Conservation (phyloP, 2,113 vertebrate species). For the Otolemur garnettii region DNA sequence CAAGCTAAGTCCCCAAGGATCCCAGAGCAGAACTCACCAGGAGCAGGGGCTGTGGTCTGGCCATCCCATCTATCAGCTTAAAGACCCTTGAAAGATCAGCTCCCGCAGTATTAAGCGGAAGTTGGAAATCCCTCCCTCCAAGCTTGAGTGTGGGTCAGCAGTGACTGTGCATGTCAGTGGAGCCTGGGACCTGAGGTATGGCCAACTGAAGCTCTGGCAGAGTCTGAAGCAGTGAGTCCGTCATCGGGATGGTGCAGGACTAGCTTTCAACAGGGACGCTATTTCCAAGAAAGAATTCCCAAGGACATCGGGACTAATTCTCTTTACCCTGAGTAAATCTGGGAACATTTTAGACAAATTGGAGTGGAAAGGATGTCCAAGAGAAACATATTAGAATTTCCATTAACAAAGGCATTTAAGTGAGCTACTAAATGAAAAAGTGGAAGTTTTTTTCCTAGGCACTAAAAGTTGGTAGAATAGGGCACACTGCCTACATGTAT, state of each 20-base stretch:
- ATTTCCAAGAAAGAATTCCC: not conserved
- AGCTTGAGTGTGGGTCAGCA: not conserved
- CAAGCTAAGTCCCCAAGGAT: not conserved
- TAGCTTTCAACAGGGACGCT: not conserved
- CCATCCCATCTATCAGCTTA: not conserved
- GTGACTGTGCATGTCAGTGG: not conserved
- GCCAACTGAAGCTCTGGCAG: not conserved
- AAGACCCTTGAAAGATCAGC: not conserved
- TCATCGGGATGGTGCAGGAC: not conserved
- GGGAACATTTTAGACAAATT: constrained; percentile 12
- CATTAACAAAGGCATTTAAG: not conserved
- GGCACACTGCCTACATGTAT: not conserved
- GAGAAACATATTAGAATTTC: not conserved
- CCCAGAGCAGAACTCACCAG: not conserved
- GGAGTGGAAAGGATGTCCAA: not conserved
- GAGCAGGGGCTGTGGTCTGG: not conserved
- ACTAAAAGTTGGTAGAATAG: not conserved
- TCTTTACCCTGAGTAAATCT: not conserved
- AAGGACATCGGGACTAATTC: not conserved
- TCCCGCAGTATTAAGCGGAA: not conserved
- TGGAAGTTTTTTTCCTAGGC: not conserved
- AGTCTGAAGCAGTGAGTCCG: not conserved
- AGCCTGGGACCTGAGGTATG: not conserved
- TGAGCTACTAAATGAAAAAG: not conserved
- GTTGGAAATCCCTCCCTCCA: not conserved